Percentiles rank a stretch among this genome's conserved stretches.
phyloP scores from a whole-genome alignment of 2,113 vertebrate species.

The Poeciliopsis turrubarensis region DNA sequence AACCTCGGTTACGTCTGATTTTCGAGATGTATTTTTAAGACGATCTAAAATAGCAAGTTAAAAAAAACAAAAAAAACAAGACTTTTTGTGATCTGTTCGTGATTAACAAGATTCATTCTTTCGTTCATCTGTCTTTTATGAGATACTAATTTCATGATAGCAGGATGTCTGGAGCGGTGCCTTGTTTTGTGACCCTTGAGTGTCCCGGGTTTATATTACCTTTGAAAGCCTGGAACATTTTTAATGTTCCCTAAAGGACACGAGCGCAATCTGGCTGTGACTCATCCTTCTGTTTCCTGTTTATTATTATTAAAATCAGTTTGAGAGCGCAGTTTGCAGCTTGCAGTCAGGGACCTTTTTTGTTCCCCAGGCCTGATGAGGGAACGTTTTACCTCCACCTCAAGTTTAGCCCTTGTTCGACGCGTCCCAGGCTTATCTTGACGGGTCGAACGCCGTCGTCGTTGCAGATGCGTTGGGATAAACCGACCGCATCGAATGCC shows the following conservation, averaged over 20 bases:
- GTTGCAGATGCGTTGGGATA: slow-evolving; percentile 22
- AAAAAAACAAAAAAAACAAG: too few species aligned
- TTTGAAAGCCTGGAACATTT: slow-evolving; percentile 14
- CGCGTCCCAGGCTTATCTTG: slow-evolving; percentile 15
- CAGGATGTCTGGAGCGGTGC: background rate
- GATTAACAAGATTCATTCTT: background rate
- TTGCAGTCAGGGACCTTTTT: background rate
- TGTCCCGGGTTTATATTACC: slow-evolving; percentile 8
- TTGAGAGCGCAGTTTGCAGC: slow-evolving; percentile 6
- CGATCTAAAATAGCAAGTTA: too few species aligned
- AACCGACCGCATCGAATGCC: slow-evolving; percentile 32
- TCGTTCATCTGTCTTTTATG: background rate
- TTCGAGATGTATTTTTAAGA: too few species aligned
- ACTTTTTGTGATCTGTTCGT: too few species aligned
- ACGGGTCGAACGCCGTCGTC: background rate
- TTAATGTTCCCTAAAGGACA: slow-evolving; percentile 9
- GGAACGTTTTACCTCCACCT: slow-evolving; percentile 22
- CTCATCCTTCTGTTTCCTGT: slow-evolving; percentile 7
- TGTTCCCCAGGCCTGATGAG: background rate
- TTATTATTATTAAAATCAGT: slow-evolving; percentile 19
- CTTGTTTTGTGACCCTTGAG: background rate
- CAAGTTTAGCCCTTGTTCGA: slow-evolving; percentile 3
- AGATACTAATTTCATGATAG: background rate
- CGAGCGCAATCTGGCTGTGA: slow-evolving; percentile 15
- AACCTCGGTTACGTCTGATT: too few species aligned